phyloP scores from a whole-genome alignment of 2,113 vertebrate species.

The Phalacrocorax carbo region DNA sequence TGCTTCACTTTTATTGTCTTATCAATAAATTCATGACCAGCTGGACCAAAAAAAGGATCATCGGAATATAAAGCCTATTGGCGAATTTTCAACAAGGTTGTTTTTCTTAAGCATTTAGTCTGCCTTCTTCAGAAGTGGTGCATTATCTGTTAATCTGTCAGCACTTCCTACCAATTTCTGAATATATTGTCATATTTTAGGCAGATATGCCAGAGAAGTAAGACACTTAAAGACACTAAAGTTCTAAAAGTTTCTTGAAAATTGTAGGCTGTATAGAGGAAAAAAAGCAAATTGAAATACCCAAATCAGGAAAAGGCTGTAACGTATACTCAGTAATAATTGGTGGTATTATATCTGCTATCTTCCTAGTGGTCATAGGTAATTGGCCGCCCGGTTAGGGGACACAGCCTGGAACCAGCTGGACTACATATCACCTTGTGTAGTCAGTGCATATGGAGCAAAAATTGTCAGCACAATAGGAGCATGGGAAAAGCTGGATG shows the following conservation, averaged over 20 bases:
- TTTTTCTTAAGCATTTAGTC: background rate
- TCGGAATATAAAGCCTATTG: fast-evolving
- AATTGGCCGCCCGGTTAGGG: background rate
- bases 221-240: background rate
- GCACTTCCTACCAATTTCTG: background rate
- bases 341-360: background rate
- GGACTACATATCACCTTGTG: background rate
- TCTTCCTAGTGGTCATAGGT: background rate
- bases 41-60: background rate
- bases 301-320: background rate
- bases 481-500: background rate
- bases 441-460: background rate
- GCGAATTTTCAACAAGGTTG: background rate
- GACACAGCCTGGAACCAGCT: background rate
- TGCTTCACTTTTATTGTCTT: background rate
- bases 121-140: background rate
- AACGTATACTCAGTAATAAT: background rate
- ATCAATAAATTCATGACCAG: background rate
- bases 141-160: background rate
- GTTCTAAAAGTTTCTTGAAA: background rate
- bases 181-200: background rate
- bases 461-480: background rate
- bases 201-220: background rate
- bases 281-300: background rate
- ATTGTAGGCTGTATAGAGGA: background rate